Evolutionary conservation across 2,797 vertebrate species (phyloP).

Genomic region (Eulemur albifrons): DNA sequence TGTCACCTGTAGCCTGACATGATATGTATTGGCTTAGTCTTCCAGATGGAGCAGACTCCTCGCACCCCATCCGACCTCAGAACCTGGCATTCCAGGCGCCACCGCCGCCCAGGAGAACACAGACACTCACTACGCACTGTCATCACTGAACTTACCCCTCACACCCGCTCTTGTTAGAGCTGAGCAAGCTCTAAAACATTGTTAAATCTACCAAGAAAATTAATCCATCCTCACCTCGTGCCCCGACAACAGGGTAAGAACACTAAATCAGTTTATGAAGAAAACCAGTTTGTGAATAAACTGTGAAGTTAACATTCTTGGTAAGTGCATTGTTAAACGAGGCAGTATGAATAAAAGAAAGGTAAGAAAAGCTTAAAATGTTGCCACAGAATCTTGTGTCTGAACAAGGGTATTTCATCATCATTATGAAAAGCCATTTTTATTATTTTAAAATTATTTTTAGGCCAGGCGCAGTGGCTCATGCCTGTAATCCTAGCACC

Average conservation of each 20-base stretch:
- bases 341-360: not conserved
- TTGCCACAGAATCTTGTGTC: not conserved
- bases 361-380: not conserved
- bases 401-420: not conserved
- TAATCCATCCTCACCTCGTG: too few relatives aligned
- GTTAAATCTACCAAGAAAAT: not conserved
- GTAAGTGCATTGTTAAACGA: too few relatives aligned
- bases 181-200: not conserved
- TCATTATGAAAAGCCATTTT: not conserved
- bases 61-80: accelerated
- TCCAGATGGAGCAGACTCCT: not conserved
- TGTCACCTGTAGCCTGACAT: not conserved
- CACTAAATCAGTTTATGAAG: not conserved
- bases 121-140: accelerated
- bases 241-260: not conserved
- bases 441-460: not conserved
- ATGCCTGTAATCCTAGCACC: too few relatives aligned
- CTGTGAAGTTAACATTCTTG: not conserved
- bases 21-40: not conserved
- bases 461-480: too few relatives aligned
- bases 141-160: accelerated
- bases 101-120: accelerated
- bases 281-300: not conserved
- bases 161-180: not conserved
- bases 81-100: accelerated